Evolutionary conservation across 1,140 invertebrate genomes (phyloP).

Genomic region (Eumeta japonica): DNA sequence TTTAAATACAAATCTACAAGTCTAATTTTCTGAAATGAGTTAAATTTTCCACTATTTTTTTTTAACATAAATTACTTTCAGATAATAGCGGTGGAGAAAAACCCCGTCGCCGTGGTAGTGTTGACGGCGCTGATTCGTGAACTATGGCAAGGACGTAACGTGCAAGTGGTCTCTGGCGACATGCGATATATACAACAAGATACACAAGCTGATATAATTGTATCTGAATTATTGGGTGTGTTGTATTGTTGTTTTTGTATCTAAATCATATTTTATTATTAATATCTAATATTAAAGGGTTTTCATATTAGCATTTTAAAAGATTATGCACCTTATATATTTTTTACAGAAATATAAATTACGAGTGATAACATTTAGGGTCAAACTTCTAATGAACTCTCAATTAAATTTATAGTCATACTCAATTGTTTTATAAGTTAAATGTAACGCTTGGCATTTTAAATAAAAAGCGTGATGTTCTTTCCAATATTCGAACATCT

Average conservation of each 20-base stretch:
- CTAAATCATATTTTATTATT: background rate
- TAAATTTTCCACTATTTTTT: background rate
- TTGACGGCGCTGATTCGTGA: conserved; percentile 77
- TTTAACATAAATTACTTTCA: conserved; percentile 20
- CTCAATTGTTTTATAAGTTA: no score
- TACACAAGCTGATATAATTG: conserved; percentile 90
- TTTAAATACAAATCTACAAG: no score
- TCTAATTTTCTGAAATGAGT: no score
- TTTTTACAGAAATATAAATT: no score
- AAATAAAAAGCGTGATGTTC: no score
- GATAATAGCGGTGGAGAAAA: conserved; percentile 97
- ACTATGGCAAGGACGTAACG: conserved; percentile 73
- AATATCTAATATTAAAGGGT: background rate
- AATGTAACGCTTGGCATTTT: no score
- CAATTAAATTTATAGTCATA: no score
- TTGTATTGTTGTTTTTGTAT: background rate
- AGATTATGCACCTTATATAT: background rate
- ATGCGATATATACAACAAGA: conserved; percentile 85
- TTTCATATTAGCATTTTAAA: background rate
- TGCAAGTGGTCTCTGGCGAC: conserved; percentile 77
- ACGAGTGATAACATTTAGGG: no score
- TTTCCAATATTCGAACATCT: no score
- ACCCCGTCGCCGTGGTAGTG: conserved; percentile 93
- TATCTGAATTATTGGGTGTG: conserved; percentile 87
- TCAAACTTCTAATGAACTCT: no score